Conservation (phyloP, 1,140 invertebrate species). For the Drosophila chauvacae region DNA sequence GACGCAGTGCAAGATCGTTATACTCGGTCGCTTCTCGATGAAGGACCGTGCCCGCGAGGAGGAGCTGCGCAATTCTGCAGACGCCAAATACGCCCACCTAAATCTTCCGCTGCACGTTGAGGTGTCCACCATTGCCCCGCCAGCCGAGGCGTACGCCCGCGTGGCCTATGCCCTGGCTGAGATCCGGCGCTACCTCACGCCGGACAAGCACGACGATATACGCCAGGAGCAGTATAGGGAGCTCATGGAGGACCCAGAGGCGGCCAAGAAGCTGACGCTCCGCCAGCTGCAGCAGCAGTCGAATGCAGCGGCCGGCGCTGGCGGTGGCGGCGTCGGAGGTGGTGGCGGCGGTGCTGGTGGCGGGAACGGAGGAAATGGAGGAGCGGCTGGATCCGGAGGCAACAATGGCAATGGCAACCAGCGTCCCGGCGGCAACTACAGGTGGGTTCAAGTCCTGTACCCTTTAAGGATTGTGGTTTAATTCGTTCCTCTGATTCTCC, state of each 20-base stretch:
- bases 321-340: conserved; percentile 18
- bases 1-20: conserved; percentile 98
- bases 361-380: conserved; percentile 34
- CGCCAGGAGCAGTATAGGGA: conserved; percentile 92
- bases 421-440: conserved; percentile 72
- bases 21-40: conserved; percentile 97
- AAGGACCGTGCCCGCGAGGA: conserved; percentile 96
- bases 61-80: conserved; percentile 92
- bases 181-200: conserved; percentile 89
- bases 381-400: conserved; percentile 36
- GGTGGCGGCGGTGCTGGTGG: conserved; percentile 36
- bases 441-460: conserved; percentile 22
- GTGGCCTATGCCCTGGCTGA: conserved; percentile 95
- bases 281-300: conserved; percentile 77
- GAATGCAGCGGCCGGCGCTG: conserved; percentile 52
- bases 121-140: conserved; percentile 94
- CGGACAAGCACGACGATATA: conserved; percentile 92
- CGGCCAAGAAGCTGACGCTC: conserved; percentile 78
- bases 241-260: conserved; percentile 86
- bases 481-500: background rate
- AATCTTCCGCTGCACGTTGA: conserved; percentile 97
- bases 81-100: conserved; percentile 97
- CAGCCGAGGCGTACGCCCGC: conserved; percentile 95
- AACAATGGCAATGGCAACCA: conserved; percentile 65
- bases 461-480: background rate